phyloP scores from a whole-genome alignment of 37 sponge, comb jelly and placozoan species.

The Ephydatia muelleri region DNA sequence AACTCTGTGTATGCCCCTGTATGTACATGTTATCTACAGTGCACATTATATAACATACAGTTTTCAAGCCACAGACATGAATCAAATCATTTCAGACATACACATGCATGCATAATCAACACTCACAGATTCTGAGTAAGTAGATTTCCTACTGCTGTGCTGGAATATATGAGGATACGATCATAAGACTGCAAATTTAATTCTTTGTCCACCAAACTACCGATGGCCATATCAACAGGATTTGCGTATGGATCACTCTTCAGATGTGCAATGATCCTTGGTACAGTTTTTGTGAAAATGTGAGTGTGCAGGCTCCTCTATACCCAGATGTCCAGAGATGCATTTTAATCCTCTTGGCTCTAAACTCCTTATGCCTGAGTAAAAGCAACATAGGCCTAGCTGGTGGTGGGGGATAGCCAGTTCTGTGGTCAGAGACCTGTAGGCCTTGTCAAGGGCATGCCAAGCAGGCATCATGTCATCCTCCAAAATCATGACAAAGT shows the following conservation, averaged over 20 bases:
- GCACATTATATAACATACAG: too few species aligned
- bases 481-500: slow-evolving; percentile 13
- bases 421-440: background rate
- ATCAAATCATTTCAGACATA: too few species aligned
- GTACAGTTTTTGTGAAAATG: background rate
- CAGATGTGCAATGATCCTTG: background rate
- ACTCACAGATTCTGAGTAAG: slow-evolving; percentile 30
- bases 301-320: background rate
- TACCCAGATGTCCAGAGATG: background rate
- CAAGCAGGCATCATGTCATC: slow-evolving; percentile 21
- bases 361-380: background rate
- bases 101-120: too few species aligned
- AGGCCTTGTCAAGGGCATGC: slow-evolving; percentile 8
- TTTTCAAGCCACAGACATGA: too few species aligned
- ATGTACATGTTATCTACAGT: too few species aligned
- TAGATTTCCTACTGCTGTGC: slow-evolving; percentile 17
- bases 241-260: slow-evolving; percentile 10
- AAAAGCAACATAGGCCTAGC: background rate
- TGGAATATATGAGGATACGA: slow-evolving; percentile 43
- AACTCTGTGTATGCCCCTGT: too few species aligned
- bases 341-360: background rate
- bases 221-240: slow-evolving; percentile 4
- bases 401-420: background rate
- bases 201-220: slow-evolving; percentile 2
- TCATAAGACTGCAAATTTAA: slow-evolving; percentile 10